Evolutionary conservation across 2,888 invertebrate species (phyloP).

Genomic region (Mesorhabditis spiculigera): DNA sequence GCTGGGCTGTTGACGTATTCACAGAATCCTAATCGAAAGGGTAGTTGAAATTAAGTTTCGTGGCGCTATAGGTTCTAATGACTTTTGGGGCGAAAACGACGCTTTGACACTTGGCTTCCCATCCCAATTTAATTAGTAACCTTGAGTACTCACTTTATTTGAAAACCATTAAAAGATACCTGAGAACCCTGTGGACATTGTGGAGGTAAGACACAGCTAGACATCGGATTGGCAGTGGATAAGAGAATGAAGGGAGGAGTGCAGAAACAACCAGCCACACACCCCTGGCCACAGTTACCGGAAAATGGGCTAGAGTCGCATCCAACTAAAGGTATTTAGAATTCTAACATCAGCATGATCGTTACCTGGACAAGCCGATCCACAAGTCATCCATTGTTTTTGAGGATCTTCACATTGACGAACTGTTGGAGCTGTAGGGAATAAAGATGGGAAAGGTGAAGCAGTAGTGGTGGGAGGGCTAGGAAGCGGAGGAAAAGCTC

Average conservation of each 20-base stretch:
- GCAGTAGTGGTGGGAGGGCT: constrained; percentile 15
- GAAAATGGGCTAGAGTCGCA: constrained; percentile 18
- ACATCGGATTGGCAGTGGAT: constrained; percentile 23
- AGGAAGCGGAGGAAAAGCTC: background rate
- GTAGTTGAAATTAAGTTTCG: background rate
- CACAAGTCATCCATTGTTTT: constrained; percentile 40
- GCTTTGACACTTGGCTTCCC: background rate
- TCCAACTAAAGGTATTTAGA: constrained; percentile 10
- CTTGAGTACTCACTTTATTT: background rate
- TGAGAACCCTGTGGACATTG: constrained; percentile 21
- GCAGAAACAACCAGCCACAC: constrained; percentile 32
- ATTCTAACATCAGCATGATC: too few species aligned
- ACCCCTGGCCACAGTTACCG: constrained; percentile 24
- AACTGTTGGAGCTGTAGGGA: background rate
- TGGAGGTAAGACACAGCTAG: constrained; percentile 36
- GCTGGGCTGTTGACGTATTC: too few species aligned
- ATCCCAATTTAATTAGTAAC: background rate
- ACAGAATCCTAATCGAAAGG: too few species aligned
- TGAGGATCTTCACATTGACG: constrained; percentile 34
- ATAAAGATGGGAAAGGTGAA: constrained; percentile 7
- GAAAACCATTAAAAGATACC: background rate
- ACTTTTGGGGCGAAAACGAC: background rate
- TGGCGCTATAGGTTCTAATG: constrained; percentile 11
- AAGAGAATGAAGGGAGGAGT: constrained; percentile 25
- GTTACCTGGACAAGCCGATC: constrained; percentile 32